Evolutionary conservation across 2,113 vertebrate species (phyloP).

Genomic region (Hippocampus zosterae): DNA sequence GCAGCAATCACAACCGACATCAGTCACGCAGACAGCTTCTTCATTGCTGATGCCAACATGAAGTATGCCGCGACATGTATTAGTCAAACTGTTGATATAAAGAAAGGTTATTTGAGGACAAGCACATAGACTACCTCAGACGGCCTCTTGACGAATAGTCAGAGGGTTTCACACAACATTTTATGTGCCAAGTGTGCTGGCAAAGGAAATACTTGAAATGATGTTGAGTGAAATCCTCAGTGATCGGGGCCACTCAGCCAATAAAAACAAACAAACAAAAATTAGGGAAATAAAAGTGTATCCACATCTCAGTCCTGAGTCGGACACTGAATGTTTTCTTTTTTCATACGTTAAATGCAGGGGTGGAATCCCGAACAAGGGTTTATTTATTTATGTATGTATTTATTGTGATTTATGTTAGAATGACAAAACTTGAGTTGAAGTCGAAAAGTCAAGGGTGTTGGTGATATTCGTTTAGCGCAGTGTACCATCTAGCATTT

Average conservation of each 20-base stretch:
- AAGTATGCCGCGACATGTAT: slow-evolving; percentile 52
- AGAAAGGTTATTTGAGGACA: slow-evolving; percentile 66
- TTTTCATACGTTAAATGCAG: no score
- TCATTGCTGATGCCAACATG: slow-evolving; percentile 47
- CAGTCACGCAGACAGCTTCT: slow-evolving; percentile 54
- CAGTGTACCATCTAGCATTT: no score
- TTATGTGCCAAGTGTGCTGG: slow-evolving; percentile 61
- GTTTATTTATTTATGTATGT: no score
- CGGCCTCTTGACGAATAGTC: slow-evolving; percentile 58
- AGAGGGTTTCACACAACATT: slow-evolving; percentile 50
- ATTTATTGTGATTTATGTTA: no score
- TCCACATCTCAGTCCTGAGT: no score
- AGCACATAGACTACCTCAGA: slow-evolving; percentile 49
- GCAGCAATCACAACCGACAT: slow-evolving; percentile 32
- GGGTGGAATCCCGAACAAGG: no score
- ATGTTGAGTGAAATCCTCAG: slow-evolving; percentile 58
- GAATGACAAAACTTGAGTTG: no score
- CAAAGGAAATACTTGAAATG: slow-evolving; percentile 51
- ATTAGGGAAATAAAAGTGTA: slow-evolving; percentile 12
- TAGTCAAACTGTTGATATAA: slow-evolving; percentile 58
- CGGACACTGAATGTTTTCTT: no score
- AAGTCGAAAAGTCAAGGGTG: no score
- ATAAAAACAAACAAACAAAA: slow-evolving; percentile 22
- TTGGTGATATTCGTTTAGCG: no score
- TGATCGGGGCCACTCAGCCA: slow-evolving; percentile 36